These are phyloP conservation scores for Dascillus cervinus DNA, from an alignment of 2,888 invertebrate genomes.

Conservation along the genomic window DNA sequence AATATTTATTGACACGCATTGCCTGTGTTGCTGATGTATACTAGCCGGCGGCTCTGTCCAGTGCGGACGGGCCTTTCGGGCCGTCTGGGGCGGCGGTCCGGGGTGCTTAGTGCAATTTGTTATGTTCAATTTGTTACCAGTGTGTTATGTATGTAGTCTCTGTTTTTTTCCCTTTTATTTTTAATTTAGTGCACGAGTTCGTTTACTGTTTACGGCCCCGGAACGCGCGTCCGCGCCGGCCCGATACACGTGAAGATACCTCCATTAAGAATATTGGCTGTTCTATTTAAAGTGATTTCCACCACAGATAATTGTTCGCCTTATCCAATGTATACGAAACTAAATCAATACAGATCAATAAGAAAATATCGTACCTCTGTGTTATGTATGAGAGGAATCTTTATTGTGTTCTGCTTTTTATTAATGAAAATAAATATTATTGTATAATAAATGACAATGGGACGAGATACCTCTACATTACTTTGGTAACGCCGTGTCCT, in stretches of 20 bases:
- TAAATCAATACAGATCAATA: slow-evolving; percentile 32
- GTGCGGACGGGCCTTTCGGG: slow-evolving; percentile 5
- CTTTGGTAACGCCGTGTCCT: slow-evolving; percentile 45
- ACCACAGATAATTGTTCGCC: slow-evolving; percentile 54
- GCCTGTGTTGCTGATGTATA: slow-evolving; percentile 21
- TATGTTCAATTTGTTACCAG: slow-evolving; percentile 16
- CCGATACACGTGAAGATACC: slow-evolving; percentile 31
- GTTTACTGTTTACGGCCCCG: slow-evolving; percentile 9
- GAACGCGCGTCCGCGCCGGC: slow-evolving; percentile 1
- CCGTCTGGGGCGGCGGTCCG: slow-evolving; percentile 7
- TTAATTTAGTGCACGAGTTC: too few relatives aligned
- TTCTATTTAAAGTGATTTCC: slow-evolving; percentile 46
- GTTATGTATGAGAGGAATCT: slow-evolving; percentile 44
- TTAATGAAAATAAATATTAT: slow-evolving; percentile 40
- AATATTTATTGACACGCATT: slow-evolving; percentile 21
- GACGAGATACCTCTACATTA: slow-evolving; percentile 44
- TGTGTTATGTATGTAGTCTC: too few relatives aligned
- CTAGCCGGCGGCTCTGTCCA: slow-evolving; percentile 13
- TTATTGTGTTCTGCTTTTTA: slow-evolving; percentile 47
- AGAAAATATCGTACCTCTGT: slow-evolving; percentile 44
- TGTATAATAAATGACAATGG: slow-evolving; percentile 38
- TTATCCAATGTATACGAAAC: slow-evolving; percentile 66
- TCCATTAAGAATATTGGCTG: slow-evolving; percentile 44
- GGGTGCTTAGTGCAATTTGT: slow-evolving; percentile 17
- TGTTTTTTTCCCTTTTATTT: too few relatives aligned